These are phyloP conservation scores for Tupaia chinensis DNA, from an alignment of 2,113 vertebrate species.

Conservation along the genomic window DNA sequence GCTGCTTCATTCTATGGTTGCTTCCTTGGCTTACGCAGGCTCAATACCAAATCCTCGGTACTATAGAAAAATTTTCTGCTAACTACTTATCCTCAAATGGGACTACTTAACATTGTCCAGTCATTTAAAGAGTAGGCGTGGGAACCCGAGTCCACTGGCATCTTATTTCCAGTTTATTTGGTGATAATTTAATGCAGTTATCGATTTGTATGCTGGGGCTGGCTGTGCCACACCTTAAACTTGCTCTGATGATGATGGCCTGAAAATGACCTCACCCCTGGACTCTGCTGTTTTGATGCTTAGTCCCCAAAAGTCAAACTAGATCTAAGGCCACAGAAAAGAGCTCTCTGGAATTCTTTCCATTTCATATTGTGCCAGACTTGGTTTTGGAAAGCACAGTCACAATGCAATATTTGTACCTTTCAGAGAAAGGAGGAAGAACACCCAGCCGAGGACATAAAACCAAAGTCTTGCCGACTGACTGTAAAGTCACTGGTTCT, in stretches of 20 bases:
- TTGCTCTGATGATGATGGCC: not conserved
- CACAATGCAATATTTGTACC: not conserved
- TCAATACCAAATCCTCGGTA: not conserved
- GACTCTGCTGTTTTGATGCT: not conserved
- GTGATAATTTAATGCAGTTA: not conserved
- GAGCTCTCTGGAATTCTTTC: conserved; percentile 39
- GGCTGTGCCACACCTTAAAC: not conserved
- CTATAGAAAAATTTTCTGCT: not conserved
- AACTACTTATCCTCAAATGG: not conserved
- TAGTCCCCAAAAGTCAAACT: not conserved
- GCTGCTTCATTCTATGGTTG: not conserved
- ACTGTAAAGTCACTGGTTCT: not conserved
- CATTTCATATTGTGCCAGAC: not conserved
- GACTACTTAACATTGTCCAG: not conserved
- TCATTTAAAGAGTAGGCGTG: not conserved
- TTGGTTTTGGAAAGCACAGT: conserved; percentile 7
- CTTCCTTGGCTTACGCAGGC: not conserved
- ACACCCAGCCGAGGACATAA: not conserved
- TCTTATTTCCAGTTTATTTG: conserved; percentile 28
- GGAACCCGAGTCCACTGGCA: not conserved
- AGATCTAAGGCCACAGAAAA: conserved; percentile 34
- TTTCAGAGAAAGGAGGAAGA: conserved; percentile 34
- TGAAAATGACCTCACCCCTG: not conserved
- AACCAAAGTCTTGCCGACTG: not conserved
- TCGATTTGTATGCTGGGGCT: not conserved